Evolutionary conservation across 2,797 vertebrate species (phyloP).

Genomic region (Iguana delicatissima): DNA sequence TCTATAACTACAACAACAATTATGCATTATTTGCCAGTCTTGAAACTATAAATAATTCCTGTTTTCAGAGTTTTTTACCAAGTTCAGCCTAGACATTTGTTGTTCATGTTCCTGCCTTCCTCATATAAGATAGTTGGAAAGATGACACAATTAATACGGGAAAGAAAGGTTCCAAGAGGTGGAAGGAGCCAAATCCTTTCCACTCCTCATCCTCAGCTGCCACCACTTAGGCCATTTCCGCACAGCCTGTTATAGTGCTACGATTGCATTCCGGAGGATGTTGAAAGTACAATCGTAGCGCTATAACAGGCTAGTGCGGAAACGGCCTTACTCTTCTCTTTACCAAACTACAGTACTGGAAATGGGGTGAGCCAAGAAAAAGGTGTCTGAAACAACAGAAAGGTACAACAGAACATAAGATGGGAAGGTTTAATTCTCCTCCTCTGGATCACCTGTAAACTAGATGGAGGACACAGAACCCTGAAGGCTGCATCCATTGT

Average conservation of each 20-base stretch:
- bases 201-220: too few species aligned
- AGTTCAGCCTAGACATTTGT: background rate
- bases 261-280: too few species aligned
- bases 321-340: background rate
- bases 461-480: too few species aligned
- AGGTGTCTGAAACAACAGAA: background rate
- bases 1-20: too few species aligned
- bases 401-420: background rate
- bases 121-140: background rate
- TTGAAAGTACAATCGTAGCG: too few species aligned
- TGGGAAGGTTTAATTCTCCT: background rate
- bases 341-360: background rate
- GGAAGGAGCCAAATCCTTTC: background rate
- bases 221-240: background rate
- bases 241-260: too few species aligned
- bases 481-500: too few species aligned
- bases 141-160: background rate
- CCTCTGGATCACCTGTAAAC: background rate
- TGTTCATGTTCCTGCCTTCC: background rate
- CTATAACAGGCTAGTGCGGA: too few species aligned
- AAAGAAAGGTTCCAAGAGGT: background rate
- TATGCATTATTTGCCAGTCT: too few species aligned
- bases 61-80: too few species aligned
- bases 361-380: background rate
- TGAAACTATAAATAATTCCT: too few species aligned